phyloP scores from a whole-genome alignment of 2,113 vertebrate species.

The Girardinichthys multiradiatus region DNA sequence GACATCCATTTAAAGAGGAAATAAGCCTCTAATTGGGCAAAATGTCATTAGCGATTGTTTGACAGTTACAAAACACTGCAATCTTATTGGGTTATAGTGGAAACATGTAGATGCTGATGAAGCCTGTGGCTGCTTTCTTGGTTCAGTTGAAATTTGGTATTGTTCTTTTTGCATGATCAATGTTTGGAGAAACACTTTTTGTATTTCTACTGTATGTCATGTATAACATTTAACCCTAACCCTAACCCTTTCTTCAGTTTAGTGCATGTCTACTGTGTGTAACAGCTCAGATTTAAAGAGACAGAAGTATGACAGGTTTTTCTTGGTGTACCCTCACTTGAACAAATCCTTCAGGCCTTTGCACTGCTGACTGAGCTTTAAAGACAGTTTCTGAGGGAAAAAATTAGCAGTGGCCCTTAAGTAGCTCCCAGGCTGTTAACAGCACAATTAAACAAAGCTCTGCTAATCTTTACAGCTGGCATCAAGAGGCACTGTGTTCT shows the following conservation, averaged over 20 bases:
- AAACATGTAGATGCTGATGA: constrained; percentile 3
- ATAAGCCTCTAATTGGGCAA: constrained; percentile 35
- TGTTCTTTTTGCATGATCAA: not conserved
- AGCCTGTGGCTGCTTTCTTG: not conserved
- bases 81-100: constrained; percentile 13
- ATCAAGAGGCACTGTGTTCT: constrained; percentile 61
- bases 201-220: not conserved
- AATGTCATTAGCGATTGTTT: constrained; percentile 25
- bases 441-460: constrained; percentile 78
- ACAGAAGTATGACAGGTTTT: not conserved
- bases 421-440: constrained; percentile 58
- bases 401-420: constrained; percentile 44
- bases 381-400: constrained; percentile 55
- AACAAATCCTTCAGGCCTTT: constrained; percentile 45
- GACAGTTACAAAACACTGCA: constrained; percentile 9
- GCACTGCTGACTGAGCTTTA: constrained; percentile 61
- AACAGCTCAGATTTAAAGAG: not conserved
- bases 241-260: constrained; percentile 6
- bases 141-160: not conserved
- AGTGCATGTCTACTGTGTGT: constrained; percentile 1
- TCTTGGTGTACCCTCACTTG: constrained; percentile 29
- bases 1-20: constrained; percentile 5
- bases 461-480: constrained; percentile 75
- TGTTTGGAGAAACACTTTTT: not conserved
- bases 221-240: not conserved